Evolutionary conservation across 30 jellyfish, hydroid and myxozoan genomes (phyloP), one percentile per base, ranked within the genome.

Genomic region (Rhopilema esculentum): DNA sequence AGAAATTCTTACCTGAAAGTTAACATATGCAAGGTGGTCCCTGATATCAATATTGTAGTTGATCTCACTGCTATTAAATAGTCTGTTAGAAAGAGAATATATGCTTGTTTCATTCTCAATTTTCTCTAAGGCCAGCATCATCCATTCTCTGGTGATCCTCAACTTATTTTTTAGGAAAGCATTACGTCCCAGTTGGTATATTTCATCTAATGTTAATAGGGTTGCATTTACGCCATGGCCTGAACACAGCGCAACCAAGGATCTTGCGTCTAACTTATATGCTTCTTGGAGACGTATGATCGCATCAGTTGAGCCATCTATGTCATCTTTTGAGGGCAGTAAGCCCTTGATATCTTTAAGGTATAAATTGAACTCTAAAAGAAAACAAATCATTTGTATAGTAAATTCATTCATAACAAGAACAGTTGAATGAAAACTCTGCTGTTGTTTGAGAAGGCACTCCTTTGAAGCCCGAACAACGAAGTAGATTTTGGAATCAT

Each of bases 271-370:
- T 57, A 94, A 20, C n/a, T 88, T 66, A 79, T 94, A 94, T 1
- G 95, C 81, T 15, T 83, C 94, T 73, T 94, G 98, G 27, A 94
- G 89, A 6, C 98, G 91, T 4, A 94, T 27, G 24, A 94, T 86
- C 64, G 97, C 97, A 22, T 31, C 71, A 20, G 97, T 83, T 32
- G 98, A 97, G 27, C 98, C 98, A 19, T 82, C 80, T 20, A 94
- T 21, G 51, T 94, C 98, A 40, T 75, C 89, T 52, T 19, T 19
- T 0, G 84, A 49, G 8, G 95, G 90, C 53, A 77, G 23, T 2
- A 61, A 69, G 12, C 69, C 50, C 20, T 84, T 73, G 20, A 62
- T 86, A 8, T 62, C 67, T 25, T 32, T 31, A 2, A 86, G 2
- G 77, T 75, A 76, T 0, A 48, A 0, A 1, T 15, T 57, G n/a